phyloP scores from a whole-genome alignment of 2,888 invertebrate genomes.

The Eristalinus sepulchralis region DNA sequence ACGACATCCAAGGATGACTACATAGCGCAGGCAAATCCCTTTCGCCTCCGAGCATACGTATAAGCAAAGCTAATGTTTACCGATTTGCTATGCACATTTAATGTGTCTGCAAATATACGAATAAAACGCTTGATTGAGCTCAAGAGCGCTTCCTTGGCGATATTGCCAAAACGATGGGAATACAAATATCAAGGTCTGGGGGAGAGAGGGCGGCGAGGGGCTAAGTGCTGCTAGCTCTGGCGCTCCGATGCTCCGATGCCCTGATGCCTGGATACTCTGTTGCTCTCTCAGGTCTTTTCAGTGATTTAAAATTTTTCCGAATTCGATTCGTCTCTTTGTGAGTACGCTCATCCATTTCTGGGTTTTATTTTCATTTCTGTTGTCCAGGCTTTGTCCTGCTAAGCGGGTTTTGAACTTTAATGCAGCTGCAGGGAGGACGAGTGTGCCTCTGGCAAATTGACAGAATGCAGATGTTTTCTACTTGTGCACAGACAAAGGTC shows the following conservation, averaged over 20 bases:
- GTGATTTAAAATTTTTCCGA: conserved; percentile 23
- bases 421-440: conserved; percentile 47
- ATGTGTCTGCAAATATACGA: conserved; percentile 73
- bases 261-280: not conserved
- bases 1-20: not conserved
- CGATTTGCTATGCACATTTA: conserved; percentile 73
- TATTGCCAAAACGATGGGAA: conserved; percentile 69
- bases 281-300: conserved; percentile 23
- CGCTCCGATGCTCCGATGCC: not conserved
- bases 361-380: conserved; percentile 38
- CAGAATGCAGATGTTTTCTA: conserved; percentile 56
- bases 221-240: conserved; percentile 9
- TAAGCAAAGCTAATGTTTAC: conserved; percentile 73
- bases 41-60: conserved; percentile 56
- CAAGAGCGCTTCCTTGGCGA: conserved; percentile 65
- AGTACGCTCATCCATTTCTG: not conserved
- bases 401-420: conserved; percentile 42
- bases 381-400: conserved; percentile 18
- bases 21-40: conserved; percentile 65
- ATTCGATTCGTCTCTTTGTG: not conserved
- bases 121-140: conserved; percentile 73
- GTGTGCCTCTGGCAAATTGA: conserved; percentile 57
- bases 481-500: no score
- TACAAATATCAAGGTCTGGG: conserved; percentile 57
- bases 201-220: conserved; percentile 16